phyloP scores from a whole-genome alignment of 1,140 invertebrate species.

The Adelges cooleyi region DNA sequence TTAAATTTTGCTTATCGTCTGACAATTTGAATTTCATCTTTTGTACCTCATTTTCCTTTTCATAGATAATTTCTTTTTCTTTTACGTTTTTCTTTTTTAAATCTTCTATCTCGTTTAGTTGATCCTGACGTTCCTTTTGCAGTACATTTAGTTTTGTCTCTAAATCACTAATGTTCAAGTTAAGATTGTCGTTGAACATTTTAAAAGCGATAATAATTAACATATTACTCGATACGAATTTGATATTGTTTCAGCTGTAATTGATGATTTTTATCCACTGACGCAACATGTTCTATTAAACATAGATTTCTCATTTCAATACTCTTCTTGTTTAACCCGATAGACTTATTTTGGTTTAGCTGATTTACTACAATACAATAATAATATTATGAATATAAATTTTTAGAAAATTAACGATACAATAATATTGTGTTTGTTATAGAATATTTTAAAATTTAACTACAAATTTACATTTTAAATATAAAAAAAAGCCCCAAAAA shows the following conservation, averaged over 20 bases:
- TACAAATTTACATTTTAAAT: no score
- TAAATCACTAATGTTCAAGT: not conserved
- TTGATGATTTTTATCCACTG: slow-evolving; percentile 3
- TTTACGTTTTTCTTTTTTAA: not conserved
- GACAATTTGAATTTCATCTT: not conserved
- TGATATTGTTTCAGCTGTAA: not conserved
- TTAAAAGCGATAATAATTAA: not conserved
- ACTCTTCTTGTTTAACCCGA: not conserved
- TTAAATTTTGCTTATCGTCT: not conserved
- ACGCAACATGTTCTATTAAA: not conserved
- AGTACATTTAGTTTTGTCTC: not conserved
- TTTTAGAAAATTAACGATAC: no score
- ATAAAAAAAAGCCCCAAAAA: no score
- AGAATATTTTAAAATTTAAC: no score
- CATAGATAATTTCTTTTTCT: not conserved
- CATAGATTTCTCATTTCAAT: not conserved
- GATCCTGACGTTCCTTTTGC: not conserved
- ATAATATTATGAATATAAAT: no score
- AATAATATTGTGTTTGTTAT: no score
- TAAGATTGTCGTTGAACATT: no score
- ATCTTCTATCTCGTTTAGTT: not conserved
- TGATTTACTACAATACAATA: no score
- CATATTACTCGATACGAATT: not conserved
- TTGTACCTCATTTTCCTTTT: not conserved
- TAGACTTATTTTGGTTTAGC: not conserved